Evolutionary conservation across 2,797 vertebrate genomes (phyloP), one percentile per base, ranked within the genome.

Genomic region (Falco concolor): DNA sequence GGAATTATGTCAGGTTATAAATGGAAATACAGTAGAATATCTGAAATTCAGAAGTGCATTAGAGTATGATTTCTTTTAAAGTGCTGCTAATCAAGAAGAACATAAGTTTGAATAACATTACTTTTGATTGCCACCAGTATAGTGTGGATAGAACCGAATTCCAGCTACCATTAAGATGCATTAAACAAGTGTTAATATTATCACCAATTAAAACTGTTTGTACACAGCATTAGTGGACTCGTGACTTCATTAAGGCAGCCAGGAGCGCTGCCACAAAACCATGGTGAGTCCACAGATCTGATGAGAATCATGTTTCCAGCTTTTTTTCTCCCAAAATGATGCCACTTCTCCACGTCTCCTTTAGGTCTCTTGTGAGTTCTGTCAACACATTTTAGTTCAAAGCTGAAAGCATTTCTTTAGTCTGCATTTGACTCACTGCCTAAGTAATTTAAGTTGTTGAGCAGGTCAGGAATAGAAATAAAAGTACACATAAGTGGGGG

Each of bases 1-100:
- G 94, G 96, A 97, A 96, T 96, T 96, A 96, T 96, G 91, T 97
- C 93, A 94, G 91, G 94, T 94, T 96, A 97, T 93, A 97, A 95
- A 96, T 95, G 95, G 95, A 97, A 94, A 93, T 95, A 95, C 78
- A 80, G 88, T 89, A 91, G 74, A 96, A 89, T 92, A 93, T 84
- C 96, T 96, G 90, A 95, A 94, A 95, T 93, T 94, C 78, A 89
- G 90, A 86, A 96, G 67, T 44, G 28, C 1, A 52, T 69, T 89
- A 78, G 50, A 86, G 74, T 82, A 80, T 96, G 76, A 84, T 84
- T 91, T 90, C 74, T 92, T 73, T 54, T 84, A 47, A 94, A 95
- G 80, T 64, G 60, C 56, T 84, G 70, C 87, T 95, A 84, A 89
- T 76, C 85, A 91, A 84, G 75, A 90, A 84, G 79, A 95, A 87